Evolutionary conservation across 1,140 invertebrate species (phyloP), one percentile per base, ranked within the genome.

Genomic region (Drosophila kurseongensis): DNA sequence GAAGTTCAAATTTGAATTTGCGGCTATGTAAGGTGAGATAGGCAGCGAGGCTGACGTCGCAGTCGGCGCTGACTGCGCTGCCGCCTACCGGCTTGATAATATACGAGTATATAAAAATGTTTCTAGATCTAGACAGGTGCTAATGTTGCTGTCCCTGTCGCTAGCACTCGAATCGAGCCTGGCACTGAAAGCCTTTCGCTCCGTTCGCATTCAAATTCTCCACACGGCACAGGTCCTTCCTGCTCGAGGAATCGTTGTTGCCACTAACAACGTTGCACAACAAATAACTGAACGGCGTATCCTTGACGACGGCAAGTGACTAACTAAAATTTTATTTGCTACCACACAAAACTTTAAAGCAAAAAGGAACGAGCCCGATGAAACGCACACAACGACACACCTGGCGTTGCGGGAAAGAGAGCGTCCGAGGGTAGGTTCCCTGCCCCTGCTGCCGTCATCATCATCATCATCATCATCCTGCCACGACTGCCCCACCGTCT

Each of bases 301-400:
- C 91, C 91, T 91, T 92, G 91, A 76, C 91, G 84, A 92, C 91
- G 88, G 78, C 75, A 63, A 68, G 74, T 91, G 91, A 91, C 90
- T 92, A 92, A 92, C 91, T 91, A 77, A 91, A 91, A 91, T 91
- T 89, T 90, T 91, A 91, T 89, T 92, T 92, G 84, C 85, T 92
- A 72, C 78, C 83, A 83, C 84, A 88, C 85, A 88, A 85, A 91
- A 91, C 90, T 91, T 89, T 90, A 83, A 89, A 89, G 75, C 79
- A 83, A 82, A 69, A 58, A 35, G 41, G n/a, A 66, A 51, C 38
- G 54, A 42, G 60, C 52, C 40, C 35, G 12, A 5, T 10, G 18
- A 36, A 54, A 47, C 54, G 41, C 69, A 44, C 56, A 73, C 68
- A 72, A 66, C 44, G 27, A 41, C 9, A 59, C 60, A 63, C 60